Evolutionary conservation across 2,113 vertebrate species (phyloP).

Genomic region (Thinocorus orbignyianus): DNA sequence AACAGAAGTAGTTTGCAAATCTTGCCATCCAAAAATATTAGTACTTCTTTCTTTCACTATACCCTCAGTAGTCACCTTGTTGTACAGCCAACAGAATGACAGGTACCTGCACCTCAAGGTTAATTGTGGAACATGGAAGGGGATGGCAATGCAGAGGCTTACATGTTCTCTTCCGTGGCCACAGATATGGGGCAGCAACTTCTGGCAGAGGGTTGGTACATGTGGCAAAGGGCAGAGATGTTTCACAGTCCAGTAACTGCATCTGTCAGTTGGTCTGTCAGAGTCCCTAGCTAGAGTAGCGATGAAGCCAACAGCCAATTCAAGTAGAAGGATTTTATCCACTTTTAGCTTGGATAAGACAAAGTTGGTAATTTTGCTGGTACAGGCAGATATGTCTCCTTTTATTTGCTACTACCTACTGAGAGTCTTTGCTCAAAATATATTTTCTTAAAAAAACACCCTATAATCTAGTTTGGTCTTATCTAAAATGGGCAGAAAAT

Average conservation of each 20-base stretch:
- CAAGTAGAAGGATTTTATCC: not conserved
- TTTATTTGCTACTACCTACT: not conserved
- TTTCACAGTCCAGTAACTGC: not conserved
- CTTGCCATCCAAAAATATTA: not conserved
- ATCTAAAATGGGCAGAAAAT: not conserved
- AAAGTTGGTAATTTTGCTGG: not conserved
- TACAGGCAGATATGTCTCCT: not conserved
- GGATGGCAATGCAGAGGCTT: not conserved
- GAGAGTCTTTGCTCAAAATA: not conserved
- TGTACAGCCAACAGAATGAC: not conserved
- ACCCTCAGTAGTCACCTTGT: too few relatives aligned
- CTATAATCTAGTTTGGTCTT: not conserved
- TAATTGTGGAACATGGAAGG: accelerated
- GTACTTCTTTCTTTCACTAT: not conserved
- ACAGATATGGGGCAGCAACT: not conserved
- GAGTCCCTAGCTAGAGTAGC: accelerated
- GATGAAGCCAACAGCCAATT: not conserved
- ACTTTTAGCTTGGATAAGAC: not conserved
- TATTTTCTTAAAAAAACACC: accelerated
- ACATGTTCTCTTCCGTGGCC: accelerated
- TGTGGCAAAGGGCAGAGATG: not conserved
- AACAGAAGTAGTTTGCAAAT: not conserved
- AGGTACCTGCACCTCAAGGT: not conserved
- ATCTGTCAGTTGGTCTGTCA: not conserved
- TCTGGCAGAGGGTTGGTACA: accelerated